Percentiles rank a stretch among this genome's conserved stretches.
Conservation (phyloP, 2,113 vertebrate genomes). For the Scolopax mira region DNA sequence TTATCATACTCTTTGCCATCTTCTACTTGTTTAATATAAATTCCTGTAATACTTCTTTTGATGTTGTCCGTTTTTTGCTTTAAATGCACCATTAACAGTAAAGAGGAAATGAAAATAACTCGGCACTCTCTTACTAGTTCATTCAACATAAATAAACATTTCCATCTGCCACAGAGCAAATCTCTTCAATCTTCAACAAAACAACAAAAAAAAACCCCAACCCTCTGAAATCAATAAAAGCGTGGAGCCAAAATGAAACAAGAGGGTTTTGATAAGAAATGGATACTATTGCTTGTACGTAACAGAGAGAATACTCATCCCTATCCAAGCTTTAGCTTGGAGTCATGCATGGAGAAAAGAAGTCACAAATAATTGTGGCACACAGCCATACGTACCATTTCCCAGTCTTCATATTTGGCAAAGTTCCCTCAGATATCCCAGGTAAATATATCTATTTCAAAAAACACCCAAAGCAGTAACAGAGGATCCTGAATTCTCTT, state of each 20-base stretch:
- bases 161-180: constrained; percentile 18
- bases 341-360: neutral
- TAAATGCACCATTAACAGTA: neutral
- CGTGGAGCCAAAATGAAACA: neutral
- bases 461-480: neutral
- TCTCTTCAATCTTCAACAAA: neutral
- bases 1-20: neutral
- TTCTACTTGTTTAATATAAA: neutral
- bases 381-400: neutral
- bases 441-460: neutral
- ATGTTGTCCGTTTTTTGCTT: neutral
- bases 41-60: neutral
- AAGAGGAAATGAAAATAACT: constrained; percentile 12
- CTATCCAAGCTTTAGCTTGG: neutral
- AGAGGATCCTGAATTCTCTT: neutral
- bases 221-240: neutral
- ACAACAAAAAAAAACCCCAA: neutral
- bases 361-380: neutral
- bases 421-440: neutral
- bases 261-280: neutral
- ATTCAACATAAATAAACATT: constrained; percentile 32
- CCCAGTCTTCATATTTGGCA: neutral
- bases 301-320: neutral
- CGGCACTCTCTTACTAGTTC: neutral
- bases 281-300: neutral